Percentiles rank a stretch among this genome's conserved stretches.
Conservation (phyloP, 1,140 invertebrate genomes). For the Ostrea edulis region DNA sequence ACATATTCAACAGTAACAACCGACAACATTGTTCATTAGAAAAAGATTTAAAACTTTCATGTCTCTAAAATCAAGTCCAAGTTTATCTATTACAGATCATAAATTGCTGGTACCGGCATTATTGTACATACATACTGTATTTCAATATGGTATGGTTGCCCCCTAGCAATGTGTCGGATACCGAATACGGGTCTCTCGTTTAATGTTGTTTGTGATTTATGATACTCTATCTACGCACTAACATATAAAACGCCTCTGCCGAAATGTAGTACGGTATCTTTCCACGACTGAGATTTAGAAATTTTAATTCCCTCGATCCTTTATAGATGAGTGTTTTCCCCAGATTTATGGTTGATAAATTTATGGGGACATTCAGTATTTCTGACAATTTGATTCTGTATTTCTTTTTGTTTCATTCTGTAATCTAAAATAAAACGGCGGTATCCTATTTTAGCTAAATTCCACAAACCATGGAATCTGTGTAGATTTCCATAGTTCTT, state of each 20-base stretch:
- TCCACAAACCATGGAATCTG: too few relatives aligned
- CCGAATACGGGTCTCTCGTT: neutral
- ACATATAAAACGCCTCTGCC: slow-evolving; percentile 20
- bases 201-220: neutral
- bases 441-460: neutral
- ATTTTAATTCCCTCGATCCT: slow-evolving; percentile 20
- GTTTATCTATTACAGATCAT: neutral
- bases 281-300: neutral
- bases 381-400: neutral
- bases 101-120: neutral
- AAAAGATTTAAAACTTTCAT: neutral
- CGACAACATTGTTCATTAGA: neutral
- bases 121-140: neutral
- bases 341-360: neutral
- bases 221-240: neutral
- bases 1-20: neutral
- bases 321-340: neutral
- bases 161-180: neutral
- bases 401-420: neutral
- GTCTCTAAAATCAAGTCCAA: neutral
- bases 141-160: neutral
- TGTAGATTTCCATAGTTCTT: neutral
- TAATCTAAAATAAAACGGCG: neutral
- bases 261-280: neutral
- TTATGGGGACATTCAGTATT: neutral